These are phyloP conservation scores for Homarus gammarus DNA, from an alignment of 2,888 invertebrate species.

Conservation along the genomic window DNA sequence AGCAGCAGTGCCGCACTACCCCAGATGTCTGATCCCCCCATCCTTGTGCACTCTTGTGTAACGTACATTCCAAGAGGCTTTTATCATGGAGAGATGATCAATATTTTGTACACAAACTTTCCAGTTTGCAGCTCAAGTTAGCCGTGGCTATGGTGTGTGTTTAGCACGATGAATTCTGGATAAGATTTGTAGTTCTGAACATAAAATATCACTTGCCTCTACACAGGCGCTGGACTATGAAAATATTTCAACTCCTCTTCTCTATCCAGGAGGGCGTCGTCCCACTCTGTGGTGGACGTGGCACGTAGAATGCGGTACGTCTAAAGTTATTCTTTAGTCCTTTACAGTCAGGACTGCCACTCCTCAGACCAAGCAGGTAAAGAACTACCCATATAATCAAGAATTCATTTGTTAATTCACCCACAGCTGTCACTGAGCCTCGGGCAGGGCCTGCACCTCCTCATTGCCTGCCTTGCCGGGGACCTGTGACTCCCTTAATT, in stretches of 20 bases:
- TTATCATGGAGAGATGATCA: conserved; percentile 66
- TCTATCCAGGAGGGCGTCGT: background rate
- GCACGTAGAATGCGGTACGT: background rate
- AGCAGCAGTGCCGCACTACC: conserved; percentile 46
- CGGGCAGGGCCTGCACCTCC: conserved; percentile 31
- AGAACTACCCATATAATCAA: conserved; percentile 28
- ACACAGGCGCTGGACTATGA: background rate
- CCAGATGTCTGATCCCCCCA: conserved; percentile 52
- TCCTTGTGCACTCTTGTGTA: conserved; percentile 66
- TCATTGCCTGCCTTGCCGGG: conserved; percentile 17
- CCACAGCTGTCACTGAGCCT: conserved; percentile 12
- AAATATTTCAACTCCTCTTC: background rate
- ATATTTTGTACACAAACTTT: conserved; percentile 66
- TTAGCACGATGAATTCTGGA: conserved; percentile 22
- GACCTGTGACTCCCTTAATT: conserved; percentile 30
- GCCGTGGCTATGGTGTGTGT: conserved; percentile 25
- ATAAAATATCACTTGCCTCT: background rate
- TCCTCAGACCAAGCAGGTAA: background rate
- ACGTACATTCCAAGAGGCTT: conserved; percentile 72
- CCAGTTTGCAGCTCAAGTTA: conserved; percentile 60
- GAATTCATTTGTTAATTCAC: conserved; percentile 21
- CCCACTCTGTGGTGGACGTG: background rate
- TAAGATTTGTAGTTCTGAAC: conserved; percentile 11
- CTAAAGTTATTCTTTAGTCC: background rate
- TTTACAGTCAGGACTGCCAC: conserved; percentile 8